Evolutionary conservation across 2,113 vertebrate genomes (phyloP).

Genomic region (Rutilus rutilus): DNA sequence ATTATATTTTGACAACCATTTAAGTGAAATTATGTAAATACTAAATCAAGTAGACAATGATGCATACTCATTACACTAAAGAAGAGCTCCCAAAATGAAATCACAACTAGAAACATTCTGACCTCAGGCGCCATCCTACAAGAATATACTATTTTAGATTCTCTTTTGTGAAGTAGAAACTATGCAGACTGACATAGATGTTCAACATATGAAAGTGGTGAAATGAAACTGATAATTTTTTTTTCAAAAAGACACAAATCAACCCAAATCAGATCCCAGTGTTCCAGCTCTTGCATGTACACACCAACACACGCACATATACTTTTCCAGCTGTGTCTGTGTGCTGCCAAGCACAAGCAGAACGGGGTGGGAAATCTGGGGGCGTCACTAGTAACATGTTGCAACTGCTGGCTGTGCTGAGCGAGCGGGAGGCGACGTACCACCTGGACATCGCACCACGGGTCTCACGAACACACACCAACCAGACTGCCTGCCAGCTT

Average conservation of each 20-base stretch:
- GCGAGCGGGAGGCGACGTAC: not conserved
- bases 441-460: slow-evolving; percentile 15
- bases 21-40: too few relatives aligned
- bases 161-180: not conserved
- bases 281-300: not conserved
- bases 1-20: too few relatives aligned
- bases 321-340: slow-evolving; percentile 60
- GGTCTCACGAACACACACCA: slow-evolving; percentile 1
- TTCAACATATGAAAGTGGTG: not conserved
- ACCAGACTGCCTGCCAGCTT: not conserved
- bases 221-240: not conserved
- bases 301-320: not conserved
- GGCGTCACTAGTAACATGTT: slow-evolving; percentile 61
- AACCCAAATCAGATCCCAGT: not conserved
- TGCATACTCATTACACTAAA: too few relatives aligned
- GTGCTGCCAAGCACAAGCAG: slow-evolving; percentile 51
- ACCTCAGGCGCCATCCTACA: not conserved
- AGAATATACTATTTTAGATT: not conserved
- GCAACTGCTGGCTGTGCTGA: slow-evolving; percentile 51
- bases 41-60: too few relatives aligned
- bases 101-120: too few relatives aligned
- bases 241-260: not conserved
- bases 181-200: not conserved
- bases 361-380: slow-evolving; percentile 67
- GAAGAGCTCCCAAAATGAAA: too few relatives aligned